Base-by-base conservation (phyloP, 2,113 vertebrate species). In the Lycocorax pyrrhopterus region DNA sequence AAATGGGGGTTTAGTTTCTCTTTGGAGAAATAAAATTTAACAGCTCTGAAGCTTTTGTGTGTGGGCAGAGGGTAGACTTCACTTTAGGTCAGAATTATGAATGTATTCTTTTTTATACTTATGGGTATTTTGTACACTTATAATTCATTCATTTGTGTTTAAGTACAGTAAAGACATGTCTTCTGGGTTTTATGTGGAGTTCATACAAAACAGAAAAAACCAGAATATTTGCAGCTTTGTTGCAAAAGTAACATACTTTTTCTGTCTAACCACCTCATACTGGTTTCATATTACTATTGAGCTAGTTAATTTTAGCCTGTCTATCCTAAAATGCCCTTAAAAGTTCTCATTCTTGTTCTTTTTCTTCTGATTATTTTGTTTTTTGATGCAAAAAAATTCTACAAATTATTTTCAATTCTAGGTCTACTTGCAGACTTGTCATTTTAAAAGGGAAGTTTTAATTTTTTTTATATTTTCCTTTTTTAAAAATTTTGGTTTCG, bases 81-180 rank as follows among this genome's bases (percentile, higher is more conserved):
- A 53, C 69, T 96, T 95, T 71, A 90, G 93, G 93, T 66, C 75
- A 81, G 84, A 69, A 93, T 96, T 89, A 84, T 95, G 68, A 95
- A 95, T 96, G 73, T 83, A 79, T 90, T 87, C 96, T 30, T 78
- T 79, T 35, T 8, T 49, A 17, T 78, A 26, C 64, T 95, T 97
- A 87, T 0, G 6, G 13, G 16, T 76, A 59, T 76, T 91, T 67
- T 72, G 25, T 62, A 59, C 51, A n/a, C 58, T 89, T 91, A 41
- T 13, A 89, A 69, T 73, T 84, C 8, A 67, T 83, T 74, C 58
- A 41, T 56, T 75, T 78, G 27, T 23, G 39, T 59, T 83, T 63
- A 67, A 62, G 56, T 49, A 32, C 44, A 79, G 49, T 20, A 60
- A 72, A 85, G 18, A 18, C 32, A 19, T 69, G 30, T 67, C 29